phyloP scores from a whole-genome alignment of 2,113 vertebrate genomes.

The Athene noctua region DNA sequence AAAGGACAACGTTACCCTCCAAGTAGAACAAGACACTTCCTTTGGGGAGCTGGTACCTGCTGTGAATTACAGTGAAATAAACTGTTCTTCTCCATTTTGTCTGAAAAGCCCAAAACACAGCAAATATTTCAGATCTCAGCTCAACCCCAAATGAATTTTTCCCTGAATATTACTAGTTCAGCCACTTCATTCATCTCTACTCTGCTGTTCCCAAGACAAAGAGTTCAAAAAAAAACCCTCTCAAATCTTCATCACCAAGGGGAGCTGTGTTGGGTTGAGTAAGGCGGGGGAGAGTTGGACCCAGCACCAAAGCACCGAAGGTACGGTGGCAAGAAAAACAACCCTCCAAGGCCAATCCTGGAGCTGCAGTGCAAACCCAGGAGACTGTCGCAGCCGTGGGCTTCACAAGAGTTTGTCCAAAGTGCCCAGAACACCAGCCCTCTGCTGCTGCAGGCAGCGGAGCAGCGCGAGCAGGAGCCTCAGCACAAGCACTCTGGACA shows the following conservation, averaged over 20 bases:
- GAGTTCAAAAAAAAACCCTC: background rate
- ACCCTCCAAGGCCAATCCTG: background rate
- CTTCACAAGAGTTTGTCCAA: background rate
- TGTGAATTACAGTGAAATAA: background rate
- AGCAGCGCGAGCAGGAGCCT: background rate
- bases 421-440: background rate
- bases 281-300: background rate
- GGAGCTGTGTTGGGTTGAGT: background rate
- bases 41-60: background rate
- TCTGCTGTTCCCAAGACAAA: background rate
- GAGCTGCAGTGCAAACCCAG: background rate
- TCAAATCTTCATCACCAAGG: background rate
- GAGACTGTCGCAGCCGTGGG: background rate
- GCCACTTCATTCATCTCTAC: background rate
- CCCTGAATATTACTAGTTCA: background rate
- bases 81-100: background rate
- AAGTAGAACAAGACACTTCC: background rate
- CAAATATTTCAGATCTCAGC: background rate
- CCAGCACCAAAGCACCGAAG: background rate
- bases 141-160: background rate
- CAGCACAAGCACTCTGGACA: background rate
- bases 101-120: background rate
- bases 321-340: background rate
- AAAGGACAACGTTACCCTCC: background rate
- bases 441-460: background rate